Evolutionary conservation across 2,797 vertebrate species (phyloP), one percentile per base, ranked within the genome.

Genomic region (Gadopsis bispinosus): DNA sequence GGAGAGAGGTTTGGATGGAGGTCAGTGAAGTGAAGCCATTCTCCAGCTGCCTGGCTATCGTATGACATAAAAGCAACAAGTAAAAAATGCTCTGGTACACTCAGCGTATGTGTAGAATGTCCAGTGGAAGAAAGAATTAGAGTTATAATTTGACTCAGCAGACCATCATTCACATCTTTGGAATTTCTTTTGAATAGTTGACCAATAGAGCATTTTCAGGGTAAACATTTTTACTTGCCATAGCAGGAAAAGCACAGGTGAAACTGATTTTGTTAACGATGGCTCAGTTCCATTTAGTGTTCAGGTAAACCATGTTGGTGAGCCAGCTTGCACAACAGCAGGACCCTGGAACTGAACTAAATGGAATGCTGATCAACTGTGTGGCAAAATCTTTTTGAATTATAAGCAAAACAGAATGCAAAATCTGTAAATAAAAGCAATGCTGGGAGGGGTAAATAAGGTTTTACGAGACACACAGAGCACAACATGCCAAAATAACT

Each of bases 1-100:
- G 75, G 29, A 37, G 14, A 75, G 45, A 14, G 65, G 64, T 87
- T 89, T 81, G 61, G 71, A 77, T 31, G 20, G 35, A 59, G 77
- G 75, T 87, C 78, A 81, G 41, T 64, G 72, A 87, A 83, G 79
- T 66, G 59, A 89, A 92, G 76, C 55, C 35, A 1, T 91, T 93
- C 87, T 89, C 85, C 91, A 94, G 91, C 88, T 90, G 89, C 68
- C 80, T 80, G 77, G 71, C 74, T 68, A 73, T 82, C 22, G 9
- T 75, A 80, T 85, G 85, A 87, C 87, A 90, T 79, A 56, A 81
- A 86, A 73, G 83, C 64, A 70, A 87, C 51, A 81, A 81, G 83
- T 83, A 90, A 86, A 73, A 87, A 77, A 62, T 59, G 62, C 6
- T 85, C 43, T 33, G n/a, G 50, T 74, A 55, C 64, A 62, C 41